Evolutionary conservation across 1,140 invertebrate genomes (phyloP).

Genomic region (Lepidurus arcticus): DNA sequence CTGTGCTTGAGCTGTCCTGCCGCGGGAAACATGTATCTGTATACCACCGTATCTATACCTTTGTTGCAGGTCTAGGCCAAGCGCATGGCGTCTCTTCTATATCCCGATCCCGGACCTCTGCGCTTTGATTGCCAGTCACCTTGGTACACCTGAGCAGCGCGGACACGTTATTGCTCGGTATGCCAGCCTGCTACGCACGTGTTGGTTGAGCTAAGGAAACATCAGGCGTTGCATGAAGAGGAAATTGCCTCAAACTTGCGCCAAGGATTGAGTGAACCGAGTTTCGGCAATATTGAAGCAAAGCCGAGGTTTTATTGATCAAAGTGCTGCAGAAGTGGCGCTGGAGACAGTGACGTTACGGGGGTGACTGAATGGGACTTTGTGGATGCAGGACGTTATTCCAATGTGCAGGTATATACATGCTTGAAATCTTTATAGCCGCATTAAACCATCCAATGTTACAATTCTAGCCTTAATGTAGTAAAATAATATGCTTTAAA

Average conservation of each 20-base stretch:
- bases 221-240: no score
- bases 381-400: background rate
- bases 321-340: no score
- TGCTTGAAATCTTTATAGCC: background rate
- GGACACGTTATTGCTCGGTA: conserved; percentile 13
- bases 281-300: no score
- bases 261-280: no score
- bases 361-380: conserved; percentile 6
- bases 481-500: background rate
- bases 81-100: background rate
- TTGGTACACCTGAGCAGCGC: conserved; percentile 17
- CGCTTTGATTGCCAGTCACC: conserved; percentile 10
- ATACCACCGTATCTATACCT: background rate
- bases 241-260: no score
- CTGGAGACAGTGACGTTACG: no score
- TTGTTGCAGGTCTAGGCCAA: background rate
- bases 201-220: background rate
- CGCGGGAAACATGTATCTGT: background rate
- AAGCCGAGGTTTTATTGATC: no score
- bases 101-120: conserved; percentile 16
- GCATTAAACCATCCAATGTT: background rate
- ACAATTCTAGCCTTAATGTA: background rate
- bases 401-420: conserved; percentile 4
- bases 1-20: background rate
- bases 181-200: background rate